Evolutionary conservation across 2,888 invertebrate genomes (phyloP).

Genomic region (Disparrhopalites patrizii): DNA sequence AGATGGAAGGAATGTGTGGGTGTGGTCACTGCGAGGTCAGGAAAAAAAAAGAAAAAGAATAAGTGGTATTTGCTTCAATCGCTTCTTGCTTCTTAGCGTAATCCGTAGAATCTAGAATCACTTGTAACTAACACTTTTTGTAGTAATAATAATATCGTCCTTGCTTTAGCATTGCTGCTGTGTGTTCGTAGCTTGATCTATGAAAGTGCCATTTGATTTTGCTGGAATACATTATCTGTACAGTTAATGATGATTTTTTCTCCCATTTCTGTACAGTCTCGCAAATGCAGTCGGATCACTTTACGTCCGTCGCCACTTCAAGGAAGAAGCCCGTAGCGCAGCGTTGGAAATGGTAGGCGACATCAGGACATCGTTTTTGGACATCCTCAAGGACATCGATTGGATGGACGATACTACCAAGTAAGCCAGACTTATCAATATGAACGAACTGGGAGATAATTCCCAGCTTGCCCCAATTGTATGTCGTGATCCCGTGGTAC

Average conservation of each 20-base stretch:
- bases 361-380: conserved; percentile 74
- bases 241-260: too few species aligned
- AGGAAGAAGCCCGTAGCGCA: conserved; percentile 74
- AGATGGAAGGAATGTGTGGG: conserved; percentile 91
- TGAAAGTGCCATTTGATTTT: too few species aligned
- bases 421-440: conserved; percentile 51
- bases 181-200: too few species aligned
- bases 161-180: too few species aligned
- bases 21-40: conserved; percentile 46
- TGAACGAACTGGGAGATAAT: background rate
- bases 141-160: background rate
- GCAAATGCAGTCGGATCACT: conserved; percentile 64
- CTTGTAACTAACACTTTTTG: too few species aligned
- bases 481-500: background rate
- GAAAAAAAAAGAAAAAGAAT: background rate
- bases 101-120: too few species aligned
- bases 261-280: conserved; percentile 50
- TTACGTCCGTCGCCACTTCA: conserved; percentile 82
- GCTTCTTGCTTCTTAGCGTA: too few species aligned
- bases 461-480: background rate
- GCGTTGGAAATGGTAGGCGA: conserved; percentile 84
- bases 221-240: too few species aligned
- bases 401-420: conserved; percentile 90
- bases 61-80: too few species aligned
- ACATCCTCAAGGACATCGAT: conserved; percentile 69